These are phyloP conservation scores for Baryphthengus martii DNA, from an alignment of 2,113 vertebrate species.

Conservation along the genomic window DNA sequence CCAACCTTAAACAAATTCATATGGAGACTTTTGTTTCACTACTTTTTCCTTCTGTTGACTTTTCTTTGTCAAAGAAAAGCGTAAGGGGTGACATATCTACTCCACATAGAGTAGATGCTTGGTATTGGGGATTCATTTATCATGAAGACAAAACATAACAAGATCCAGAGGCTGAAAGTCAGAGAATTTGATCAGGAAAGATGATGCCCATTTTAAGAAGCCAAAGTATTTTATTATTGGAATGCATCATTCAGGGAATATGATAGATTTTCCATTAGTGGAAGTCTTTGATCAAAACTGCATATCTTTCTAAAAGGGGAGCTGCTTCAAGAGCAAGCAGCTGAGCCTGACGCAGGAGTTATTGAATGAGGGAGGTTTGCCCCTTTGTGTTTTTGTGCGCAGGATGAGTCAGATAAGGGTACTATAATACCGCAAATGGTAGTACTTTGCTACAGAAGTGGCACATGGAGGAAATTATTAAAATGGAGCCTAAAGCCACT, in stretches of 20 bases:
- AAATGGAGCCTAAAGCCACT: neutral
- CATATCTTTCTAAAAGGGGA: conserved; percentile 16
- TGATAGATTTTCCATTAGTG: conserved; percentile 66
- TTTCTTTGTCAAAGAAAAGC: neutral
- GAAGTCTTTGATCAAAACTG: conserved; percentile 54
- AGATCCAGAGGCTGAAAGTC: conserved; percentile 46
- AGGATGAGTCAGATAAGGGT: neutral
- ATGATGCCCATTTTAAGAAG: conserved; percentile 57
- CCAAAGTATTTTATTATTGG: conserved; percentile 59
- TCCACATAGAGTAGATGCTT: neutral
- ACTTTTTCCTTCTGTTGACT: neutral
- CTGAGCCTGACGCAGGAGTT: conserved; percentile 7
- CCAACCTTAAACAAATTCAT: neutral
- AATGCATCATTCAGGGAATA: conserved; percentile 56
- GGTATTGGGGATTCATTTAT: conserved; percentile 39
- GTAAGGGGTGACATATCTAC: neutral
- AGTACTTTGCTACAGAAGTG: neutral
- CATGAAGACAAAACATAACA: conserved; percentile 37
- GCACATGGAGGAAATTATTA: neutral
- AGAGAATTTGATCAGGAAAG: conserved; percentile 55
- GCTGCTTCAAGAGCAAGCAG: conserved; percentile 9
- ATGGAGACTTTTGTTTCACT: neutral
- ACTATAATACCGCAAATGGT: neutral
- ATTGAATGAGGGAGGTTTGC: neutral
- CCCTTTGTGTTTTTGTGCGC: neutral